These are phyloP conservation scores for Pholis gunnellus DNA, from an alignment of 2,113 vertebrate species.

Conservation along the genomic window DNA sequence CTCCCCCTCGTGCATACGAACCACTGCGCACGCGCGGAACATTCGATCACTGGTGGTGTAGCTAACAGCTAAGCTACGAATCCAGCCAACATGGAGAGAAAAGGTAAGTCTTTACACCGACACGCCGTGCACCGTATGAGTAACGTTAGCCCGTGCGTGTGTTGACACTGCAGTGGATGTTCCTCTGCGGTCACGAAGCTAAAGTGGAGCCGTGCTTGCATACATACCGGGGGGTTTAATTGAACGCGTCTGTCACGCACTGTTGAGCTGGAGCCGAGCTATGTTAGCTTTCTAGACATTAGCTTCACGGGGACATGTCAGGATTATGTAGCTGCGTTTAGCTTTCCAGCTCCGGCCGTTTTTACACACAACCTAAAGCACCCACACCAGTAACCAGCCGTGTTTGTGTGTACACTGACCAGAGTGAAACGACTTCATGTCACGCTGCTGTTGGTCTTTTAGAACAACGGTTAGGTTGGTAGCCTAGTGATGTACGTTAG, in stretches of 20 bases:
- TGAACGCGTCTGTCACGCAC: slow-evolving; percentile 71
- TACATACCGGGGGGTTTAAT: slow-evolving; percentile 40
- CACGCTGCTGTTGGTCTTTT: background rate
- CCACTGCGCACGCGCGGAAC: slow-evolving; percentile 80
- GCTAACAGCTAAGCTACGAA: slow-evolving; percentile 82
- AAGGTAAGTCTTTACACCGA: slow-evolving; percentile 87
- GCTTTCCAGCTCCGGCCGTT: slow-evolving; percentile 19
- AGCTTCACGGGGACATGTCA: slow-evolving; percentile 69
- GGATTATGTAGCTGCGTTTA: slow-evolving; percentile 69
- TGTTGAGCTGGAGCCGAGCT: slow-evolving; percentile 61
- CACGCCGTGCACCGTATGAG: background rate
- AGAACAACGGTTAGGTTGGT: slow-evolving; percentile 4
- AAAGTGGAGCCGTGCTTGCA: slow-evolving; percentile 18
- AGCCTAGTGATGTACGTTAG: slow-evolving; percentile 33
- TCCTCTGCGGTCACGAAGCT: background rate
- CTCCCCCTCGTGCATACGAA: slow-evolving; percentile 6
- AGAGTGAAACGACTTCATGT: background rate
- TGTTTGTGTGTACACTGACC: background rate
- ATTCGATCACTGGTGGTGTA: slow-evolving; percentile 71
- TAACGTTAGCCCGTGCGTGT: background rate
- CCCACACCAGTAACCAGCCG: background rate
- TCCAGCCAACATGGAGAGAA: slow-evolving; percentile 92
- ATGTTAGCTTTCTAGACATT: slow-evolving; percentile 66
- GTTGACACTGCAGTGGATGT: background rate
- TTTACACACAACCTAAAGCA: background rate